Evolutionary conservation across 2,888 invertebrate species (phyloP).

Genomic region (Polylopha cassiicola): DNA sequence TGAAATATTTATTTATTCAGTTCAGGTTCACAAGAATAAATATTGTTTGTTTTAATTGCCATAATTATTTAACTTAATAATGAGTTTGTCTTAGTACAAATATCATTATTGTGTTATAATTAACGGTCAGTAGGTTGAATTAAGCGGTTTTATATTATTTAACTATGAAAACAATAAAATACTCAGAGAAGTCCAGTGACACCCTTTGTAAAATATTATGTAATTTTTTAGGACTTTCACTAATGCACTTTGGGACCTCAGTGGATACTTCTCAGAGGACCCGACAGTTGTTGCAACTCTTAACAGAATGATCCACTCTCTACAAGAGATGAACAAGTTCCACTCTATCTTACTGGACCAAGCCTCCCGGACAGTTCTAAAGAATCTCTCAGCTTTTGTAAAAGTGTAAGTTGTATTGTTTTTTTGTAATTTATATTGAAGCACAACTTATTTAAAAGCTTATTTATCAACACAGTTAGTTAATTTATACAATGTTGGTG

Average conservation of each 20-base stretch:
- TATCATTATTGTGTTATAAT: no score
- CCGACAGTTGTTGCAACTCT: slow-evolving; percentile 87
- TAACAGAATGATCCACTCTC: slow-evolving; percentile 78
- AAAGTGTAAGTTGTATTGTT: slow-evolving; percentile 82
- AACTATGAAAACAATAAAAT: neutral
- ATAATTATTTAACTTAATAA: no score
- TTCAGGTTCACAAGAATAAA: no score
- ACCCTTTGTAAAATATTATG: slow-evolving; percentile 8
- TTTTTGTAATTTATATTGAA: slow-evolving; percentile 7
- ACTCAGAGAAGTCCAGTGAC: no score
- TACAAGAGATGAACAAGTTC: slow-evolving; percentile 96
- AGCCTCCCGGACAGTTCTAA: slow-evolving; percentile 91
- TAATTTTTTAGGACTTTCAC: slow-evolving; percentile 82
- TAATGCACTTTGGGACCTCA: slow-evolving; percentile 93
- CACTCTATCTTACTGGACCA: slow-evolving; percentile 94
- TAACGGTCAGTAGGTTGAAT: no score
- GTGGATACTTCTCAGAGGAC: slow-evolving; percentile 91
- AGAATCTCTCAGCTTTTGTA: slow-evolving; percentile 92
- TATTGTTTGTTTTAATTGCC: no score
- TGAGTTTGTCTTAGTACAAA: no score
- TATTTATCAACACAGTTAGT: slow-evolving; percentile 13
- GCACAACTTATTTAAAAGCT: slow-evolving; percentile 3
- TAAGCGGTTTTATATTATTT: slow-evolving; percentile 1
- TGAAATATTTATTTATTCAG: no score
- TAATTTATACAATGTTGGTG: slow-evolving; percentile 10